phyloP scores from a whole-genome alignment of 2,797 vertebrate species.

The Orientallactaga sibirica region DNA sequence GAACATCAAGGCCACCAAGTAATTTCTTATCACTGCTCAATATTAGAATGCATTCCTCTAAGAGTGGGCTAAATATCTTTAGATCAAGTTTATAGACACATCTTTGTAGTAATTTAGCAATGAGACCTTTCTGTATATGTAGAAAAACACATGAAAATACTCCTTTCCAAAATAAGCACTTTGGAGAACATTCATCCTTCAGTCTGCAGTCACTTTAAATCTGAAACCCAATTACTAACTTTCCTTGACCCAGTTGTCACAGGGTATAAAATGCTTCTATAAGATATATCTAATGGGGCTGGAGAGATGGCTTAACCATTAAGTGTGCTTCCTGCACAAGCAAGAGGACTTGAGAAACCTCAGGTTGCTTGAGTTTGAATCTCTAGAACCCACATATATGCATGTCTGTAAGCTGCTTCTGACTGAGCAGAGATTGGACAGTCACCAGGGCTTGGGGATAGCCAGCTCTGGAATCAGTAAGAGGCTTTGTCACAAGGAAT shows the following conservation, averaged over 20 bases:
- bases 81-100: neutral
- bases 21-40: neutral
- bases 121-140: neutral
- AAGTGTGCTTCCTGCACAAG: no score
- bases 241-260: slow-evolving; percentile 4
- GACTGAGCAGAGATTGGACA: no score
- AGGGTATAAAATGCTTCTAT: slow-evolving; percentile 1
- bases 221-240: neutral
- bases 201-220: neutral
- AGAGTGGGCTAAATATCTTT: neutral
- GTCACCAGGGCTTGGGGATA: no score
- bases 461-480: no score
- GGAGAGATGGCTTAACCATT: no score
- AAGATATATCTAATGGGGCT: neutral
- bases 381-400: no score
- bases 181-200: slow-evolving; percentile 32
- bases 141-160: neutral
- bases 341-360: no score
- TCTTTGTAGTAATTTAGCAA: neutral
- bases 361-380: no score
- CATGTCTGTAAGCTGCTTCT: no score
- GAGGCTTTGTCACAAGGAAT: no score
- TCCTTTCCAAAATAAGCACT: neutral
- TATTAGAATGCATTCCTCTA: neutral
- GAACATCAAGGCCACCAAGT: neutral